phyloP scores from a whole-genome alignment of 2,888 invertebrate genomes.

The Phyllotreta cruciferae region DNA sequence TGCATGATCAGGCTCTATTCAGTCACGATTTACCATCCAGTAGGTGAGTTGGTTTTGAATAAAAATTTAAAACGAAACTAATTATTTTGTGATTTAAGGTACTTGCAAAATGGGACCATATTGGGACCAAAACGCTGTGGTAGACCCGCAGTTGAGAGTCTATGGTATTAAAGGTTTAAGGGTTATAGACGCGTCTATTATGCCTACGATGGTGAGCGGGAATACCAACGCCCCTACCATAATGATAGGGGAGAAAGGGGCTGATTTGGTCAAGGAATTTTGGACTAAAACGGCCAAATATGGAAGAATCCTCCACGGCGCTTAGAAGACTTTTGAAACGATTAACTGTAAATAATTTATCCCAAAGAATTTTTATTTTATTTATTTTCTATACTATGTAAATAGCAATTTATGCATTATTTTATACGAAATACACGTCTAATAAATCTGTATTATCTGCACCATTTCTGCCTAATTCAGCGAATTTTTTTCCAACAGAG shows the following conservation, averaged over 20 bases:
- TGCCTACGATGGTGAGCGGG: slow-evolving; percentile 85
- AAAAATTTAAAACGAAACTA: too few relatives aligned
- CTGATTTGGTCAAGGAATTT: slow-evolving; percentile 85
- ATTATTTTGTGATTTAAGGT: too few relatives aligned
- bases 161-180: slow-evolving; percentile 81
- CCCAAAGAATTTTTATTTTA: slow-evolving; percentile 17
- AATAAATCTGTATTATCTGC: too few relatives aligned
- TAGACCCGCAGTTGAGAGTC: slow-evolving; percentile 79
- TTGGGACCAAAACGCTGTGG: slow-evolving; percentile 84
- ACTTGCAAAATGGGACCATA: slow-evolving; percentile 91
- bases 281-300: slow-evolving; percentile 67
- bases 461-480: too few relatives aligned
- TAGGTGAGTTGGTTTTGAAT: slow-evolving; percentile 63
- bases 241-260: slow-evolving; percentile 90
- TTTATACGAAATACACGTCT: too few relatives aligned
- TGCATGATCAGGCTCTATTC: slow-evolving; percentile 87
- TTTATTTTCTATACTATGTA: not conserved
- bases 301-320: slow-evolving; percentile 29
- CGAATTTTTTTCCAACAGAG: too few relatives aligned
- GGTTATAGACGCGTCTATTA: slow-evolving; percentile 85
- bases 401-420: too few relatives aligned
- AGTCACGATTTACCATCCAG: slow-evolving; percentile 83
- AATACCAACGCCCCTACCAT: slow-evolving; percentile 88
- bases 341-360: slow-evolving; percentile 10
- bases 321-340: not conserved